These are phyloP conservation scores for Spinibarbus caldwelli DNA, from an alignment of 2,797 vertebrate genomes.

Conservation along the genomic window DNA sequence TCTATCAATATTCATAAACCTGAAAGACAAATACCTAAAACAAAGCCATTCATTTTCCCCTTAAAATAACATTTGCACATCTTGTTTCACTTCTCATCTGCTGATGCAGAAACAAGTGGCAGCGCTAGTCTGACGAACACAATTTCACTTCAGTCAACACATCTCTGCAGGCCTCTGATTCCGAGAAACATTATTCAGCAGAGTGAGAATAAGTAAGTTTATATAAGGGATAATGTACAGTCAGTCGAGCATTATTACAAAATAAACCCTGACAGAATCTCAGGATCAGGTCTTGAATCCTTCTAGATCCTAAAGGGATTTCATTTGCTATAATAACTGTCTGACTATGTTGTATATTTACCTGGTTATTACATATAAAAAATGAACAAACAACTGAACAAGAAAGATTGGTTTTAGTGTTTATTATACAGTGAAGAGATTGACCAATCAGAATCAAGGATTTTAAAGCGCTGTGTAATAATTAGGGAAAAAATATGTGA, in stretches of 20 bases:
- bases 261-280: background rate
- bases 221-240: background rate
- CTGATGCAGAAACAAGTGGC: background rate
- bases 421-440: background rate
- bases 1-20: background rate
- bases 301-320: background rate
- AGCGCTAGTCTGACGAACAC: background rate
- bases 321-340: background rate
- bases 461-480: background rate
- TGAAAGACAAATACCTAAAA: background rate
- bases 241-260: background rate
- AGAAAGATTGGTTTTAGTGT: background rate
- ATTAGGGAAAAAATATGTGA: no score
- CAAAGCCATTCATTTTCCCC: background rate
- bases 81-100: background rate
- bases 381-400: background rate
- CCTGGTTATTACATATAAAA: background rate
- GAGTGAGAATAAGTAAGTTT: background rate
- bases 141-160: constrained; percentile 12
- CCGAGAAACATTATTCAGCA: background rate
- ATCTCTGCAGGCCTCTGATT: constrained; percentile 7
- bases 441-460: background rate
- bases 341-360: background rate
- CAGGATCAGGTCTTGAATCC: background rate
- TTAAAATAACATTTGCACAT: constrained; percentile 8